These are phyloP conservation scores for Mythimna pallens DNA, from an alignment of 2,888 invertebrate genomes.

Conservation along the genomic window DNA sequence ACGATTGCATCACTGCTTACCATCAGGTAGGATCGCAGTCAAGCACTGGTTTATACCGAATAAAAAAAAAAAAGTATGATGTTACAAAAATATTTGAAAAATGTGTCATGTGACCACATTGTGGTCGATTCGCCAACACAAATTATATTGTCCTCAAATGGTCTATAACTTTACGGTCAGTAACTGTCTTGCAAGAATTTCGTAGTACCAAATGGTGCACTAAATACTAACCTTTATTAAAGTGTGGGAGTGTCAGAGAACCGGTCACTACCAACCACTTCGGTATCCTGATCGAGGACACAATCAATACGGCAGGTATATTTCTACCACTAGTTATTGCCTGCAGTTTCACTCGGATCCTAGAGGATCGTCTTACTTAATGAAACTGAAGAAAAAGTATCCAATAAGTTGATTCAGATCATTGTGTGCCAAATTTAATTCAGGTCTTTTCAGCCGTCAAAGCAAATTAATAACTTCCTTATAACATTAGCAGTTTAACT, in stretches of 20 bases:
- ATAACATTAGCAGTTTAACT: not conserved
- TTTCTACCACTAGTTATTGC: not conserved
- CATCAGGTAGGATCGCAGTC: too few relatives aligned
- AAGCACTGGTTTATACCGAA: too few relatives aligned
- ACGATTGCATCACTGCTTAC: too few relatives aligned
- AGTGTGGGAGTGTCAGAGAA: constrained; percentile 63
- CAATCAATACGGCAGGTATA: constrained; percentile 18
- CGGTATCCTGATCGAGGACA: constrained; percentile 63
- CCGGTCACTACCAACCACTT: constrained; percentile 56
- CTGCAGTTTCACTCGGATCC: not conserved
- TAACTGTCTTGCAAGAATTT: constrained; percentile 29
- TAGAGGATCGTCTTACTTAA: not conserved
- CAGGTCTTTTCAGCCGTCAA: not conserved
- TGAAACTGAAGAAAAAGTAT: not conserved
- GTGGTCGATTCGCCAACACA: constrained; percentile 8
- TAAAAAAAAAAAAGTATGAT: too few relatives aligned
- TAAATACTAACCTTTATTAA: constrained; percentile 44
- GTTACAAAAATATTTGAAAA: constrained; percentile 3
- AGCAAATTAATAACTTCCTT: not conserved
- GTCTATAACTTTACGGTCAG: constrained; percentile 9
- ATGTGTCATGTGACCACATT: not conserved
- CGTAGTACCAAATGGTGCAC: constrained; percentile 37
- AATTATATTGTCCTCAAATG: constrained; percentile 18
- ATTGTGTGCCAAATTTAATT: not conserved
- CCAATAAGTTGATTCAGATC: not conserved